A percentile compares a stretch with the other conserved stretches of the same genome.
phyloP scores from a whole-genome alignment of 1,140 invertebrate species.

The Drosophila grimshawi region DNA sequence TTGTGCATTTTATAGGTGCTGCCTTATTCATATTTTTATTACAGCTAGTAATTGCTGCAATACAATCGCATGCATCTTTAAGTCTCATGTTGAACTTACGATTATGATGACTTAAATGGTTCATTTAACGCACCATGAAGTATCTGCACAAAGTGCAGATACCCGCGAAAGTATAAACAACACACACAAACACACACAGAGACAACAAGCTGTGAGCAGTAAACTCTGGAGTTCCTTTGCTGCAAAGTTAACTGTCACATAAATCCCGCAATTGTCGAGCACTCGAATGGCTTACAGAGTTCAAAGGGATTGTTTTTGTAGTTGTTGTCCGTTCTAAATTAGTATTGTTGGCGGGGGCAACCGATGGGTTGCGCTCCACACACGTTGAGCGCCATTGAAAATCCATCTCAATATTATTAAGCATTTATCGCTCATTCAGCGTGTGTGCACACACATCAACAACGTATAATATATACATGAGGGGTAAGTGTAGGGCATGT shows the following conservation, averaged over 20 bases:
- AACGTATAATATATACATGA: constrained; percentile 26
- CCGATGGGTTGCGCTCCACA: background rate
- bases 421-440: constrained; percentile 67
- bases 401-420: constrained; percentile 66
- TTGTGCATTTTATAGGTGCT: too few relatives aligned
- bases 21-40: too few relatives aligned
- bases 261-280: constrained; percentile 28
- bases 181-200: background rate
- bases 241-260: constrained; percentile 31
- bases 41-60: too few relatives aligned
- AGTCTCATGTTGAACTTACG: background rate
- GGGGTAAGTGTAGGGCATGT: constrained; percentile 26
- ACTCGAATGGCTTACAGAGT: constrained; percentile 23
- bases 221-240: constrained; percentile 8
- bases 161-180: background rate
- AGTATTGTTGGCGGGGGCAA: constrained; percentile 24
- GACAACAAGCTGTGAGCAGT: background rate
- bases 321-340: constrained; percentile 51
- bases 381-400: constrained; percentile 23
- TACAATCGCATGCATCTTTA: background rate
- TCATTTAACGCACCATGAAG: constrained; percentile 18
- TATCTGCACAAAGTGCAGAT: background rate
- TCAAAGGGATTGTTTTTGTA: constrained; percentile 1
- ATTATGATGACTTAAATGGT: constrained; percentile 16
- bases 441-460: constrained; percentile 18